These are phyloP conservation scores for Myocastor coypus DNA, from an alignment of 2,113 vertebrate genomes.

Conservation along the genomic window DNA sequence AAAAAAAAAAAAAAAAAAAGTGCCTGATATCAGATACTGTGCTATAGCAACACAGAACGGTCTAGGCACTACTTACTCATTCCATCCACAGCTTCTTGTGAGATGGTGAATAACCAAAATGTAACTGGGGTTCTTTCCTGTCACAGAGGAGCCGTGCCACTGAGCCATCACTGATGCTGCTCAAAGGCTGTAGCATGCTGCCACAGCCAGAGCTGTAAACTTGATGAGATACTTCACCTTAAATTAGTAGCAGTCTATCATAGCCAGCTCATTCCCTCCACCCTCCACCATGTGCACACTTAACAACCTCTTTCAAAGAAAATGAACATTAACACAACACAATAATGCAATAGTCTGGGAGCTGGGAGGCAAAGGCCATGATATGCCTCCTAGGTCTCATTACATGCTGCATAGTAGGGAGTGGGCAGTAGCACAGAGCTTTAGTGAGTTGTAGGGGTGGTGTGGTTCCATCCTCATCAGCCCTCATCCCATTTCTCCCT, in stretches of 20 bases:
- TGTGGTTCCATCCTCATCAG: not conserved
- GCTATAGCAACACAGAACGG: not conserved
- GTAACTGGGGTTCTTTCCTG: not conserved
- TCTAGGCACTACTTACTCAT: not conserved
- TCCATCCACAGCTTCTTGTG: not conserved
- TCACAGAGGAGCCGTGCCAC: not conserved
- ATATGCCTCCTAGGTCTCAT: conserved; percentile 43
- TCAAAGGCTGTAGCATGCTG: not conserved
- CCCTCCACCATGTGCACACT: not conserved
- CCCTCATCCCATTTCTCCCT: not conserved
- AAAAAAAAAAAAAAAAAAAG: not conserved
- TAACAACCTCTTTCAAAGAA: conserved; percentile 43
- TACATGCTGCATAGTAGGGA: not conserved
- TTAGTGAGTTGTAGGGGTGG: not conserved
- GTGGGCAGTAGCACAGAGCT: not conserved
- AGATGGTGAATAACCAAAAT: not conserved
- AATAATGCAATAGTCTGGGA: conserved; percentile 56
- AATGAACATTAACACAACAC: conserved; percentile 65
- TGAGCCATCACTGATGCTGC: not conserved
- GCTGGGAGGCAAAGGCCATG: not conserved
- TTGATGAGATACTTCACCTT: conserved; percentile 69
- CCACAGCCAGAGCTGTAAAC: conserved; percentile 55
- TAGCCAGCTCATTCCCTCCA: not conserved
- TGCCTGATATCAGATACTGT: not conserved
- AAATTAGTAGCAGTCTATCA: conserved; percentile 63